Evolutionary conservation across 1,140 invertebrate species (phyloP), one percentile per base, ranked within the genome.

Genomic region (Lamellibrachia luymesi): DNA sequence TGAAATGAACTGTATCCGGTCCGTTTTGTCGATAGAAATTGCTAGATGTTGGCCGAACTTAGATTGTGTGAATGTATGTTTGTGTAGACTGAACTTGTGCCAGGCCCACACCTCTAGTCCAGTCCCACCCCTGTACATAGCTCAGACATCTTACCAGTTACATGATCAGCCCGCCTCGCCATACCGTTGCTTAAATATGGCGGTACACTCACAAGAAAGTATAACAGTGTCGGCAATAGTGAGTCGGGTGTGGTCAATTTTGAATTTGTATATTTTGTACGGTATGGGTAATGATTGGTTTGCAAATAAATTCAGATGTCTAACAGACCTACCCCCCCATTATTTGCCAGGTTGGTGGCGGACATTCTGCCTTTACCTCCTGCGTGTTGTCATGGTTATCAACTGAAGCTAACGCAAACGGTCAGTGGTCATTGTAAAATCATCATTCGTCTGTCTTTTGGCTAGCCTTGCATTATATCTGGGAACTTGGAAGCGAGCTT

Each of bases 241-340:
- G 8, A 80, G 64, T 80, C 64, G 17, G 13, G 13, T 80, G 64
- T 80, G 64, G 13, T 80, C 64, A 80, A 80, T 22, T 80, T 22
- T 80, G 5, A 80, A 80, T 80, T 80, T 80, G 64, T 80, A 80
- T 80, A 80, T 80, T 80, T 80, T 80, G 64, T 80, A 80, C 17
- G 64, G 64, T 80, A 80, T 80, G 64, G 64, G 64, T 80, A 80
- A 80, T 80, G 64, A 80, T 80, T 80, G 64, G 64, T 80, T 80
- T 80, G 64, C 13, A 80, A 80, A 2, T 80, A 80, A 22, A 80
- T 80, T 22, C 8, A 80, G 64, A 22, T 22, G 64, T 80, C 17
- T 80, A 22, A 10, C 38, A 38, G 38, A 38, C 38, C 38, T 38
- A 38, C 38, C 38, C 38, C 38, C 38, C 38, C 38, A 38, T 38